phyloP scores from a whole-genome alignment of 2,113 vertebrate genomes.

The Callopanchax toddi region DNA sequence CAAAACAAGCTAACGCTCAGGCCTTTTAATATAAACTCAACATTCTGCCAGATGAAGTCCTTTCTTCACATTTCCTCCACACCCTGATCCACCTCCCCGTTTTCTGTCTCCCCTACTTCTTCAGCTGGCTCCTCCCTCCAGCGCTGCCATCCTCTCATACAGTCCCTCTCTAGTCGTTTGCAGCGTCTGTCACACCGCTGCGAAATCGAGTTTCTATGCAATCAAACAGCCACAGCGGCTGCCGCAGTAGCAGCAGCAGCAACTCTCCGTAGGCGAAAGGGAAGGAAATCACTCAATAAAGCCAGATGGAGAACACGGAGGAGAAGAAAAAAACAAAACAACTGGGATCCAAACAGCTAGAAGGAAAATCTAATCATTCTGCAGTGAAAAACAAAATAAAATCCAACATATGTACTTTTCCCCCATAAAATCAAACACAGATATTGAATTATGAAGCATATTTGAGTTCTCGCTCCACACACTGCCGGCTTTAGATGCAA shows the following conservation, averaged over 20 bases:
- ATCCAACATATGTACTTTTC: constrained; percentile 24
- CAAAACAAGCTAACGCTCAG: neutral
- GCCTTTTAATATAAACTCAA: constrained; percentile 10
- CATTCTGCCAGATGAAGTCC: constrained; percentile 5
- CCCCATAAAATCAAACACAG: constrained; percentile 48
- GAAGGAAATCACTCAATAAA: constrained; percentile 73
- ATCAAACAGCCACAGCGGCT: constrained; percentile 55
- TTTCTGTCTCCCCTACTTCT: constrained; percentile 3
- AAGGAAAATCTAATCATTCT: constrained; percentile 44
- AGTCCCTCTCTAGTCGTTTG: constrained; percentile 77
- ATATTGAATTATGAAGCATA: constrained; percentile 38
- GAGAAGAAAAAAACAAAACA: constrained; percentile 15
- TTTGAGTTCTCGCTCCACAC: neutral
- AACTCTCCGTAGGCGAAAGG: constrained; percentile 48
- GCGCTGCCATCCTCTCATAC: constrained; percentile 10
- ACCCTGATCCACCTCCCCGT: neutral
- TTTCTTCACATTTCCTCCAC: neutral
- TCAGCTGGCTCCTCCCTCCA: neutral
- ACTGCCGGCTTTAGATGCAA: neutral
- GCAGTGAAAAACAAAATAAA: constrained; percentile 11
- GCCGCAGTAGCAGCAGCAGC: constrained; percentile 22
- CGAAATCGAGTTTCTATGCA: constrained; percentile 80
- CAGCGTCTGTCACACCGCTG: constrained; percentile 72
- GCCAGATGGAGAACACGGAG: constrained; percentile 50
- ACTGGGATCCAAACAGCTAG: constrained; percentile 34